A percentile compares a stretch with the other conserved stretches of the same genome.
These are phyloP conservation scores for Thecophora atra DNA, from an alignment of 2,888 invertebrate genomes.

Conservation along the genomic window DNA sequence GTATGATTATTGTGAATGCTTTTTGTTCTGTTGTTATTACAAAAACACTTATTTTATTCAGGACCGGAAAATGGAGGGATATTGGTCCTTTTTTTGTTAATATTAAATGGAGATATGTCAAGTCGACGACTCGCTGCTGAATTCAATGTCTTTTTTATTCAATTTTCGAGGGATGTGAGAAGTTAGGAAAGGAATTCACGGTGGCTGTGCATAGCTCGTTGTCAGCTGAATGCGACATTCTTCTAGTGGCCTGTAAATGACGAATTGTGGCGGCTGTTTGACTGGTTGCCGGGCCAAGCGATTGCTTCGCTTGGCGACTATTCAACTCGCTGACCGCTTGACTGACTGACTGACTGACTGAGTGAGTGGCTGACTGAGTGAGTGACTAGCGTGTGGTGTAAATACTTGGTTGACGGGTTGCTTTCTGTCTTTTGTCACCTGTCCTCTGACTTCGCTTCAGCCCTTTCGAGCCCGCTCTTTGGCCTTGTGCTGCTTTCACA, in stretches of 20 bases:
- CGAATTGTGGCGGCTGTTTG: background rate
- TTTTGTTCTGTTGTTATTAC: no score
- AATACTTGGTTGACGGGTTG: background rate
- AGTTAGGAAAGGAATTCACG: background rate
- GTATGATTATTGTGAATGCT: background rate
- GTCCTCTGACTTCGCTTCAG: background rate
- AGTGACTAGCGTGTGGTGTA: background rate
- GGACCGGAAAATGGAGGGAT: no score
- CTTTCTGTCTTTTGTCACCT: background rate
- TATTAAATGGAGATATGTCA: no score
- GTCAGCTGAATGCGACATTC: background rate
- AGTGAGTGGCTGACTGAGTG: background rate
- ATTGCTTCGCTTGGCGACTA: no score
- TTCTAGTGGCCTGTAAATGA: slow-evolving; percentile 7
- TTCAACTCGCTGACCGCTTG: slow-evolving; percentile 1
- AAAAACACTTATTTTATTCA: no score
- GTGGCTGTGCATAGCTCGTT: slow-evolving; percentile 5
- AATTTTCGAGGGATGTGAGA: no score
- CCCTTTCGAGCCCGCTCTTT: background rate
- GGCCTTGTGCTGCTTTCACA: background rate
- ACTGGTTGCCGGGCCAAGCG: no score
- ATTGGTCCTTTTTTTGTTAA: no score
- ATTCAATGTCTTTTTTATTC: no score
- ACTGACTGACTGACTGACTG: background rate
- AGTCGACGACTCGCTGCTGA: no score